Percentiles rank a stretch among this genome's conserved stretches.
Conservation (phyloP, 1,140 invertebrate species). For the Plectus sambesii region DNA sequence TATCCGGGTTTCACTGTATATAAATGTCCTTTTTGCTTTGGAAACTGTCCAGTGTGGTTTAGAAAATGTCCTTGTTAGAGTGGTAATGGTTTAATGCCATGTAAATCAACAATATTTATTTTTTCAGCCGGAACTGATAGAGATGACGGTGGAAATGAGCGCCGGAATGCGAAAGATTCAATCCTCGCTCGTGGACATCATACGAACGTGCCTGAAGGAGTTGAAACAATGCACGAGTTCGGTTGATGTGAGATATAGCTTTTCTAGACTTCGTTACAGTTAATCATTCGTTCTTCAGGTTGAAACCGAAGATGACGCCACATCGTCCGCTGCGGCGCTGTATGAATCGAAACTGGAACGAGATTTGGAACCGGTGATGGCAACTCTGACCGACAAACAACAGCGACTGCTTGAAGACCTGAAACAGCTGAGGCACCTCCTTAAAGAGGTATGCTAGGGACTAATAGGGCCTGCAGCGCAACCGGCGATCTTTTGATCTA, state of each 20-base stretch:
- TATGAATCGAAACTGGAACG: conserved; percentile 24
- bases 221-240: conserved; percentile 33
- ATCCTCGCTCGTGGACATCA: conserved; percentile 32
- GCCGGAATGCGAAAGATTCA: conserved; percentile 24
- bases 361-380: conserved; percentile 25
- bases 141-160: conserved; percentile 29
- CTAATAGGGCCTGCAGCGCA: no score
- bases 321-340: conserved; percentile 21
- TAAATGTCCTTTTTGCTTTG: conserved; percentile 6
- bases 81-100: no score
- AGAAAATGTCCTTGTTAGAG: no score
- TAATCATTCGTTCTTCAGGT: conserved; percentile 6
- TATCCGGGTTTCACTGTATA: no score
- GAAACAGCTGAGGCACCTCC: conserved; percentile 23
- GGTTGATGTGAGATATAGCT: conserved; percentile 29
- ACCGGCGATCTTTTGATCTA: no score
- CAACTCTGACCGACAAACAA: conserved; percentile 31
- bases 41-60: no score
- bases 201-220: conserved; percentile 35
- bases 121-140: conserved; percentile 33
- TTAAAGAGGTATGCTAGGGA: conserved; percentile 26
- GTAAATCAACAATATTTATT: no score
- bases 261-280: no score
- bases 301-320: conserved; percentile 20
- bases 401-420: conserved; percentile 33